Conservation (phyloP, 2,888 invertebrate species). For the Eilema depressum region DNA sequence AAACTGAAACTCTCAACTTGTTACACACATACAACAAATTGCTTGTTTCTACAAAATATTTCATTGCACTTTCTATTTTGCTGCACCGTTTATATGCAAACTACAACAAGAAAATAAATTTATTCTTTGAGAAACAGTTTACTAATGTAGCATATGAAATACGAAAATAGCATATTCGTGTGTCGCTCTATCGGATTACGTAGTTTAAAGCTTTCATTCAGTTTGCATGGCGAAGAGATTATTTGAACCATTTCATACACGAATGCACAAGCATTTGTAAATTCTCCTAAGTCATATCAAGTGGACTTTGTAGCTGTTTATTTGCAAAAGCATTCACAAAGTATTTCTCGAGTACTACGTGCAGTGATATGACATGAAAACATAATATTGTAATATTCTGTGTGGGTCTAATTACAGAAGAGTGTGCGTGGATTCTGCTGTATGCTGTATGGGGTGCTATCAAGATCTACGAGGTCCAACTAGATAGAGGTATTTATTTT, state of each 20-base stretch:
- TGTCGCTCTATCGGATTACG: slow-evolving; percentile 18
- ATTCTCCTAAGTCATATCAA: neutral
- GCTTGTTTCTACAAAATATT: neutral
- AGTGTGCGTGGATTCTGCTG: neutral
- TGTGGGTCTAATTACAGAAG: neutral
- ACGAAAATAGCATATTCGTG: slow-evolving; percentile 16
- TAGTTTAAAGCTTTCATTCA: slow-evolving; percentile 8
- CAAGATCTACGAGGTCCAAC: too few relatives aligned
- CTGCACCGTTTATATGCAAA: neutral
- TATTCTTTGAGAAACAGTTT: slow-evolving; percentile 15
- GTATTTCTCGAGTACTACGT: neutral
- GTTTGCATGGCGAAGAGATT: slow-evolving; percentile 10
- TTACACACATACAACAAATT: too few relatives aligned
- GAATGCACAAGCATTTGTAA: slow-evolving; percentile 12
- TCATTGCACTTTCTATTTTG: neutral
- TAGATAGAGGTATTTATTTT: too few relatives aligned
- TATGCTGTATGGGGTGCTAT: too few relatives aligned
- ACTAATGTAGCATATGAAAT: slow-evolving; percentile 11
- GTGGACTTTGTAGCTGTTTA: neutral
- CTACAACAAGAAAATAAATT: neutral
- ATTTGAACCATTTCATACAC: slow-evolving; percentile 11
- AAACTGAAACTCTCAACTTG: too few relatives aligned
- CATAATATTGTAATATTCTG: neutral
- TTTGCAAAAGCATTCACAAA: neutral
- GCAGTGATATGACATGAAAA: neutral